Conservation (phyloP, 2,113 vertebrate species). For the Lagopus muta region DNA sequence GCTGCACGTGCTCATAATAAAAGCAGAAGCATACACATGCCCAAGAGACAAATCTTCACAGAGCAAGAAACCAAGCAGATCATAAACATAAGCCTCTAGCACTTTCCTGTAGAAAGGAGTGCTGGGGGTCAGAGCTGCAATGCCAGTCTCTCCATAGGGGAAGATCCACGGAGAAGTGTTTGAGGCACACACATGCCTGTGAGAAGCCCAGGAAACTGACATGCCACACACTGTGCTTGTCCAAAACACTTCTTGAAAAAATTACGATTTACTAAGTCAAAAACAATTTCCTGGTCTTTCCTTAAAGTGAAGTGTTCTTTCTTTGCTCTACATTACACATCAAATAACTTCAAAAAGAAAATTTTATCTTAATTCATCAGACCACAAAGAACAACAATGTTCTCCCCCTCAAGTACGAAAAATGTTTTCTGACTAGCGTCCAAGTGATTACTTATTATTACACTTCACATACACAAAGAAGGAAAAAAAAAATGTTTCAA, state of each 20-base stretch:
- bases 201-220: background rate
- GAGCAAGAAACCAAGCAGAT: background rate
- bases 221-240: background rate
- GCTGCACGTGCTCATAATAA: background rate
- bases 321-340: background rate
- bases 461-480: background rate
- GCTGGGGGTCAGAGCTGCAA: background rate
- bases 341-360: background rate
- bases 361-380: background rate
- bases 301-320: background rate
- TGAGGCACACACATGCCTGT: background rate
- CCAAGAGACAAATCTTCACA: background rate
- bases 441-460: background rate
- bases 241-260: background rate
- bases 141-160: background rate
- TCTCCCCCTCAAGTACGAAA: background rate
- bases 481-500: background rate
- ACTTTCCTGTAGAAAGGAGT: background rate
- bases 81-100: background rate
- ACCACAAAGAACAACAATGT: background rate
- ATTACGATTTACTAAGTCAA: background rate
- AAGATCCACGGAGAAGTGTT: background rate
- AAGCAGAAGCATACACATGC: background rate
- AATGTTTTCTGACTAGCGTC: background rate
- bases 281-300: background rate